Conservation (phyloP, 2,113 vertebrate species). For the Phylloscopus whistleri region DNA sequence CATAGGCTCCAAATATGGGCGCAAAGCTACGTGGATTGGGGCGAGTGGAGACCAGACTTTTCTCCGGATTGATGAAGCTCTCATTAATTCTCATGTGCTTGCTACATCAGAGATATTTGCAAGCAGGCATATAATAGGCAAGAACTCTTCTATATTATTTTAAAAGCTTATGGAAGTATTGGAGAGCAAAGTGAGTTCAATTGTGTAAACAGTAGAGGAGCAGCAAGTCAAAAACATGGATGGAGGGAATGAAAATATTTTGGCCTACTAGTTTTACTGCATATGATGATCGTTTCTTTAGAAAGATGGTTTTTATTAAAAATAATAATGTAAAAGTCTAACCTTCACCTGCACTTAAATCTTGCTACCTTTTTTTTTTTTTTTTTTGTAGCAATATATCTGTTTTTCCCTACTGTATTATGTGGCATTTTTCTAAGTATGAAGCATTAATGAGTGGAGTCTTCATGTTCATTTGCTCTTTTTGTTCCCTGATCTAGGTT, state of each 20-base stretch:
- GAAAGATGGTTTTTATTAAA: background rate
- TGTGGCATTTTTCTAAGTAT: background rate
- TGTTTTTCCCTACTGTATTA: background rate
- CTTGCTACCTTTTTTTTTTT: background rate
- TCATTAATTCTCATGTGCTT: slow-evolving; percentile 97
- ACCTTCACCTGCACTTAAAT: background rate
- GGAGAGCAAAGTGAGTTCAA: background rate
- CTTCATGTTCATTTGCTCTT: background rate
- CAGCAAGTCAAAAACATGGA: background rate
- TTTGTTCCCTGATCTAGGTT: slow-evolving; percentile 68
- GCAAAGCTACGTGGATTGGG: slow-evolving; percentile 98
- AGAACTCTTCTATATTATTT: slow-evolving; percentile 15
- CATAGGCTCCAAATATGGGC: slow-evolving; percentile 94
- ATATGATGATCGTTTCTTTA: background rate
- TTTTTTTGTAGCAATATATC: background rate
- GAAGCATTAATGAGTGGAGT: background rate
- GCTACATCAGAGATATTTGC: slow-evolving; percentile 99
- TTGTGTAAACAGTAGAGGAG: background rate
- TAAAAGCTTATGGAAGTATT: background rate
- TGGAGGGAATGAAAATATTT: background rate
- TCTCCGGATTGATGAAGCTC: slow-evolving; percentile 94
- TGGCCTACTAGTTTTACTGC: background rate
- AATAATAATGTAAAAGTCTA: background rate
- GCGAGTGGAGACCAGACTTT: slow-evolving; percentile 98
- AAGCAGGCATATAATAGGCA: slow-evolving; percentile 96